These are phyloP conservation scores for Mamestra brassicae DNA, from an alignment of 2,888 invertebrate species.

Conservation along the genomic window DNA sequence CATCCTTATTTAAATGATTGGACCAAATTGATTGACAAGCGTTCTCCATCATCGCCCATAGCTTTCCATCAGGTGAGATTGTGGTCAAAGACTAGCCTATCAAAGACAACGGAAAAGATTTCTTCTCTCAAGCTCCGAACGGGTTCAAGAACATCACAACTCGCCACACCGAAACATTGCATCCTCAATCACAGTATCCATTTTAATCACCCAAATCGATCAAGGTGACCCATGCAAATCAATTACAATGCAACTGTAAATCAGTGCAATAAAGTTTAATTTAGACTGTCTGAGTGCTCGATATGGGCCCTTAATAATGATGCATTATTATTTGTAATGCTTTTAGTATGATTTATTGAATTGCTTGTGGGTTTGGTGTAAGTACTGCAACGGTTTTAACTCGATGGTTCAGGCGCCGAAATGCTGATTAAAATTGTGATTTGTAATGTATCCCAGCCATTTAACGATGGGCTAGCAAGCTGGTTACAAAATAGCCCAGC, in stretches of 20 bases:
- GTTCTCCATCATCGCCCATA: too few species aligned
- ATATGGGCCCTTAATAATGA: constrained; percentile 57
- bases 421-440: neutral
- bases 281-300: constrained; percentile 39
- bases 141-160: constrained; percentile 14
- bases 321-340: constrained; percentile 52
- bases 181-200: constrained; percentile 58
- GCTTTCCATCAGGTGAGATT: too few species aligned
- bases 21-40: too few species aligned
- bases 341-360: constrained; percentile 57
- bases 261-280: constrained; percentile 52
- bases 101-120: neutral
- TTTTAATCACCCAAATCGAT: constrained; percentile 54
- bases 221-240: constrained; percentile 50
- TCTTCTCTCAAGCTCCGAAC: neutral
- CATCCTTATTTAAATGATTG: too few species aligned
- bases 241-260: constrained; percentile 47
- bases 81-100: too few species aligned
- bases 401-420: neutral
- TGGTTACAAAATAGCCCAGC: neutral
- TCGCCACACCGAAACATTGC: constrained; percentile 9
- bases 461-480: neutral
- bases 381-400: neutral
- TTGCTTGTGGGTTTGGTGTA: constrained; percentile 13
- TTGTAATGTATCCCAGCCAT: neutral